Evolutionary conservation across 2,797 vertebrate genomes (phyloP), one percentile per base, ranked within the genome.

Genomic region (Brachymystax lenok): DNA sequence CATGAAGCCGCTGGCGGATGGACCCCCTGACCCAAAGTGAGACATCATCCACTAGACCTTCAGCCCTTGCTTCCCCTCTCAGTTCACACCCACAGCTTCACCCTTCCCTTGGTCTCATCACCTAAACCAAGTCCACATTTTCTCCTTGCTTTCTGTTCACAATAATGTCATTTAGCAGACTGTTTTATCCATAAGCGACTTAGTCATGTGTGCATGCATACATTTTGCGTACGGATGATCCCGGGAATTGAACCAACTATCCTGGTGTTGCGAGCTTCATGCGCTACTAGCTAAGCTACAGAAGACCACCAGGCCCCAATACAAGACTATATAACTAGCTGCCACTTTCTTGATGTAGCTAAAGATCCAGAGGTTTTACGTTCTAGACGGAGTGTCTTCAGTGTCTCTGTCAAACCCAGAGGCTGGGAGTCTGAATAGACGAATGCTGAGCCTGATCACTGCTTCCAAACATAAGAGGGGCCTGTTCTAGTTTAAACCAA

Each of bases 1-100:
- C 74, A 99, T 99, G 98, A 99, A 99, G 52, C 98, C 97, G 0
- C 94, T 99, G 0, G 97, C 96, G n/a, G 97, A 99, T 67, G 98
- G 98, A 52, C 97, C 97, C 17, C 98, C 98, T 30, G 98, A 99
- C 90, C 98, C 98, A 85, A 99, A 96, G 98, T 99, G 89, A 94
- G 83, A 82, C 50, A 16, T 24, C 8, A 14, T 13, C 30, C 50
- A 21, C 21, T 33, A 35, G 14, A 10, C 52, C 16, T 50, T 28
- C 10, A 5, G 12, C 19, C 19, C 40, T 50, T 3, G n/a, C 24
- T 27, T 28, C 24, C 3, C 52, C 16, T 19, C 50, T 27, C 35
- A 7, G 7, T 71, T 54, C 13, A 54, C 17, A n/a, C 16, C 10
- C 50, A 52, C 27, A 16, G 13, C 27, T 24, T 46, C 56, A 2